Percentiles rank a stretch among this genome's conserved stretches.
These are phyloP conservation scores for Thecocarcelia acutangulata DNA, from an alignment of 2,888 invertebrate genomes.

Conservation along the genomic window DNA sequence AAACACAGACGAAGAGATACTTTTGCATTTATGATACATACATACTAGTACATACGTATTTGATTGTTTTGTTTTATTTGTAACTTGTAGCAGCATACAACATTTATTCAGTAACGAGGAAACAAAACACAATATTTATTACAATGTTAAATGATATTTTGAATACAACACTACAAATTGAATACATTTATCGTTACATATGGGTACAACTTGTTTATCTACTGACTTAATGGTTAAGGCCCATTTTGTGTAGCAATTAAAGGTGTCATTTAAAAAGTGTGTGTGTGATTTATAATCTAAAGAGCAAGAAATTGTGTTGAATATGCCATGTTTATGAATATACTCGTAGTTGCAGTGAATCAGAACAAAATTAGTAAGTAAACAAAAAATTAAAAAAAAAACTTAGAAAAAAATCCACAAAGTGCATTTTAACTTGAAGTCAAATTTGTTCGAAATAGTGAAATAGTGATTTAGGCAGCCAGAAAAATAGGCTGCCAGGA, in stretches of 20 bases:
- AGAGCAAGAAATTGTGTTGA: neutral
- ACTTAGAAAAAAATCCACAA: too few relatives aligned
- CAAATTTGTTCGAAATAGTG: too few relatives aligned
- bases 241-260: slow-evolving; percentile 32
- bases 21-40: neutral
- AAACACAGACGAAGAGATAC: neutral
- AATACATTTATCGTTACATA: slow-evolving; percentile 6
- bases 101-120: slow-evolving; percentile 29
- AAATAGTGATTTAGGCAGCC: too few relatives aligned
- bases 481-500: too few relatives aligned
- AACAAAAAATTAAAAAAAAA: too few relatives aligned
- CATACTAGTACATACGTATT: neutral
- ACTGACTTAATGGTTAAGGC: slow-evolving; percentile 7
- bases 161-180: slow-evolving; percentile 39
- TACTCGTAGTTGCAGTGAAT: too few relatives aligned
- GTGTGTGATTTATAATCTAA: slow-evolving; percentile 5
- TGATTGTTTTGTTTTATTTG: slow-evolving; percentile 19
- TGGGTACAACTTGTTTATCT: slow-evolving; percentile 27
- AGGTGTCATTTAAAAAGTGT: slow-evolving; percentile 26
- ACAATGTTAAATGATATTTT: slow-evolving; percentile 37
- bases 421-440: too few relatives aligned
- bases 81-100: slow-evolving; percentile 28
- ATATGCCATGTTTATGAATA: too few relatives aligned
- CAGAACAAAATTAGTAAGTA: too few relatives aligned
- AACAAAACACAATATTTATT: slow-evolving; percentile 40